Evolutionary conservation across 2,888 invertebrate species (phyloP).

Genomic region (Dermolepida albohirtum): DNA sequence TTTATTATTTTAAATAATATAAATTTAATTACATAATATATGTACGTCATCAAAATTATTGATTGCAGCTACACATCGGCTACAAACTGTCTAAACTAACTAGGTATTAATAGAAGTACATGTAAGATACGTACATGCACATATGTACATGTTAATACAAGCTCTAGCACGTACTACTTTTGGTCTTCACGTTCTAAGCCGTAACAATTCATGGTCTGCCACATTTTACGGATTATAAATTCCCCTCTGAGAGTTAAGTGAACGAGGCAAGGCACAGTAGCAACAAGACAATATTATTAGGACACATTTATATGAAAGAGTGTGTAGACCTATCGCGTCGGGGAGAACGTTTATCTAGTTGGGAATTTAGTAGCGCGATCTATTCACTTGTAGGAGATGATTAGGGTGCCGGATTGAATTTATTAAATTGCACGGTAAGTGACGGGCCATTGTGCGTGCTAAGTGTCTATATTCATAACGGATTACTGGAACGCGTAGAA

Average conservation of each 20-base stretch:
- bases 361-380: slow-evolving; percentile 28
- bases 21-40: too few relatives aligned
- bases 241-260: slow-evolving; percentile 45
- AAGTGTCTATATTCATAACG: slow-evolving; percentile 47
- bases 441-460: slow-evolving; percentile 45
- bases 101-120: neutral
- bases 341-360: slow-evolving; percentile 37
- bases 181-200: neutral
- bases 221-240: slow-evolving; percentile 54
- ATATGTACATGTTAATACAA: neutral
- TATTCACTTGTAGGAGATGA: slow-evolving; percentile 40
- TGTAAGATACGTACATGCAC: neutral
- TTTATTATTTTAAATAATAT: too few relatives aligned
- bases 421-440: slow-evolving; percentile 52
- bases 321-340: neutral
- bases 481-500: slow-evolving; percentile 38
- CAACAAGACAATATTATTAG: slow-evolving; percentile 49
- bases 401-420: slow-evolving; percentile 50
- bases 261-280: slow-evolving; percentile 22
- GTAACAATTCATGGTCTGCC: slow-evolving; percentile 44
- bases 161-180: slow-evolving; percentile 8
- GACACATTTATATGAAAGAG: slow-evolving; percentile 47
- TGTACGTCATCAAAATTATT: too few relatives aligned
- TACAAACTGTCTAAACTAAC: neutral
- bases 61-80: neutral